Conservation (phyloP, 37 sponge, comb jelly and placozoan genomes). For the Tethya wilhelma region DNA sequence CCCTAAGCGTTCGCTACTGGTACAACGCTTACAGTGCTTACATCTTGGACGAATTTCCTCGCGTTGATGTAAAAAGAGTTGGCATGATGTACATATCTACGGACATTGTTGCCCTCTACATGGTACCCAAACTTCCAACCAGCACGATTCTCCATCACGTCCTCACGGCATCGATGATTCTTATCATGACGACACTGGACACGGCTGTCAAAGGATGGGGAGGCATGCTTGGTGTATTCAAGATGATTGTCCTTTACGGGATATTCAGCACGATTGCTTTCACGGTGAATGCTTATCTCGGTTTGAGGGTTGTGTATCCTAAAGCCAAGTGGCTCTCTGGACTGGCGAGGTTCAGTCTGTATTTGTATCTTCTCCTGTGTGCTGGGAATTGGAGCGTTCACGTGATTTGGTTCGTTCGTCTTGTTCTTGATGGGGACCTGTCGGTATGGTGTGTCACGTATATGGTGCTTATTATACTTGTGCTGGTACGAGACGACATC, state of each 20-base stretch:
- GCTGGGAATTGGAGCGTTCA: slow-evolving; percentile 77
- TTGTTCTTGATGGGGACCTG: slow-evolving; percentile 17
- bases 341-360: slow-evolving; percentile 41
- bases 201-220: slow-evolving; percentile 47
- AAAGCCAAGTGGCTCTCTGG: slow-evolving; percentile 27
- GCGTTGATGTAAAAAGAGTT: slow-evolving; percentile 55
- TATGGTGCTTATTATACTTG: slow-evolving; percentile 11
- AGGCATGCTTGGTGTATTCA: slow-evolving; percentile 67
- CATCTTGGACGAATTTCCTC: slow-evolving; percentile 40
- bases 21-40: slow-evolving; percentile 13
- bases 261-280: slow-evolving; percentile 68
- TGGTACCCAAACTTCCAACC: slow-evolving; percentile 83
- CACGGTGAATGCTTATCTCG: slow-evolving; percentile 81
- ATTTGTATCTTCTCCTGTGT: slow-evolving; percentile 68
- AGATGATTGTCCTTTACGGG: slow-evolving; percentile 79
- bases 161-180: slow-evolving; percentile 32
- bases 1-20: slow-evolving; percentile 57
- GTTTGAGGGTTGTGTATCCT: slow-evolving; percentile 84
- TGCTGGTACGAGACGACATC: slow-evolving; percentile 63
- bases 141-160: slow-evolving; percentile 80
- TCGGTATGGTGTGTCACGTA: slow-evolving; percentile 34
- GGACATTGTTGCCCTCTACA: slow-evolving; percentile 76
- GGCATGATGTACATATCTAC: slow-evolving; percentile 70
- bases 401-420: slow-evolving; percentile 49
- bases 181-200: slow-evolving; percentile 51